A percentile compares a stretch with the other conserved stretches of the same genome.
Conservation (phyloP, 2,888 invertebrate genomes). For the Elmis aenea region DNA sequence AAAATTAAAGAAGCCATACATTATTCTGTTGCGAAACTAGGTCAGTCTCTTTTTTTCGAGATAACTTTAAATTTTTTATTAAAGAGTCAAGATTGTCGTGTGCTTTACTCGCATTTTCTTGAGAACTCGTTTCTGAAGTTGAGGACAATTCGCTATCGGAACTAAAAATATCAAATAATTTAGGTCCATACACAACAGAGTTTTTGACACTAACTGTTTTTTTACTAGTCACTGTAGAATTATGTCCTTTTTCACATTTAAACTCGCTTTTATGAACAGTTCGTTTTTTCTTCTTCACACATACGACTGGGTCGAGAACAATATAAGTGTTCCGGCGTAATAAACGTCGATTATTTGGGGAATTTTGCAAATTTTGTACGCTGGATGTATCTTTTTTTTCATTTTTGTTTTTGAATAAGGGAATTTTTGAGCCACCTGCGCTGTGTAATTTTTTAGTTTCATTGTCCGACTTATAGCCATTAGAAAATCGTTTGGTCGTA, state of each 20-base stretch:
- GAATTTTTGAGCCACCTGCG: conserved; percentile 10
- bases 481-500: conserved; percentile 3
- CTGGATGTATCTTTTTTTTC: conserved; percentile 2
- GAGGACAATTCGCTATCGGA: conserved; percentile 8
- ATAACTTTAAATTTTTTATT: conserved; percentile 15
- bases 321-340: conserved; percentile 14
- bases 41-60: conserved; percentile 15
- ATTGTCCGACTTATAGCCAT: conserved; percentile 13
- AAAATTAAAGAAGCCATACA: conserved; percentile 15
- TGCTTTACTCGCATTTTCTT: too few relatives aligned
- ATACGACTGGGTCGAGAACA: conserved; percentile 13
- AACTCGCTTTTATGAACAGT: not conserved
- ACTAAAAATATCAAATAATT: conserved; percentile 5
- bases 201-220: conserved; percentile 2
- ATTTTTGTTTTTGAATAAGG: conserved; percentile 7
- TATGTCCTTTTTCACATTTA: conserved; percentile 8
- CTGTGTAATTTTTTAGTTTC: conserved; percentile 4
- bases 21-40: conserved; percentile 15
- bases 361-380: too few relatives aligned
- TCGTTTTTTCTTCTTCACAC: conserved; percentile 5
- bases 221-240: not conserved
- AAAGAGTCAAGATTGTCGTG: conserved; percentile 12
- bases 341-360: conserved; percentile 7
- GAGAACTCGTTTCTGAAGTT: conserved; percentile 8
- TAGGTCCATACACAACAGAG: conserved; percentile 6